Evolutionary conservation across 2,888 invertebrate genomes (phyloP), one percentile per base, ranked within the genome.

Genomic region (Marronus borbonicus): DNA sequence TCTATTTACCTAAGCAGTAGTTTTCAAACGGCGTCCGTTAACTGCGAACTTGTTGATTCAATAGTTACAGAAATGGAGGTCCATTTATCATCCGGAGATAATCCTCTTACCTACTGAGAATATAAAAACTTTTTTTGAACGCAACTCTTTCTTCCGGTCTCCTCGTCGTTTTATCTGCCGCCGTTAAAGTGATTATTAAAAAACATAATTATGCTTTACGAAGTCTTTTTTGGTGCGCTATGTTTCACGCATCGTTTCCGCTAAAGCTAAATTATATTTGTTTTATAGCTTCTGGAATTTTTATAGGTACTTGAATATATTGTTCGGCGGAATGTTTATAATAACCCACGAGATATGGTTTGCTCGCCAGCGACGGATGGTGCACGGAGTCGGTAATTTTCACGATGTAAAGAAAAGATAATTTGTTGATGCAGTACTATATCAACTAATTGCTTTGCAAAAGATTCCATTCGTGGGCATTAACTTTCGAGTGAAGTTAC

Each of bases 41-140:
- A 75, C 68, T 60, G 79, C 60, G 80, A 80, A 81, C 80, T 79
- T 80, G 78, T 80, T 80, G 81, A 81, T 78, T 80, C 80, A 81
- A 81, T 81, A 81, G 80, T 81, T 79, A 81, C 79, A 78, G 74
- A 79, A 77, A 79, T 76, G 77, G 52, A 70, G 77, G 79, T 66
- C 80, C 78, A 78, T 64, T 76, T 76, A 72, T 52, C 77, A 76
- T 66, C 52, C 52, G 52, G 36, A 3, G 52, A 58, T 76, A 76
- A 76, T 76, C 76, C 76, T 76, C 76, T 76, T 76, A 76, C 76
- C 65, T 76, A 39, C 12, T 36, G 76, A 49, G 52, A 76, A 76
- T 66, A 65, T 65, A 76, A 60, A 76, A 66, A 58, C 55, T 49
- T 52, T 50, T 58, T 66, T 76, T 58, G 55, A 39, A 66, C 44